These are phyloP conservation scores for Pitta sordida DNA, from an alignment of 2,113 vertebrate genomes.

Conservation along the genomic window DNA sequence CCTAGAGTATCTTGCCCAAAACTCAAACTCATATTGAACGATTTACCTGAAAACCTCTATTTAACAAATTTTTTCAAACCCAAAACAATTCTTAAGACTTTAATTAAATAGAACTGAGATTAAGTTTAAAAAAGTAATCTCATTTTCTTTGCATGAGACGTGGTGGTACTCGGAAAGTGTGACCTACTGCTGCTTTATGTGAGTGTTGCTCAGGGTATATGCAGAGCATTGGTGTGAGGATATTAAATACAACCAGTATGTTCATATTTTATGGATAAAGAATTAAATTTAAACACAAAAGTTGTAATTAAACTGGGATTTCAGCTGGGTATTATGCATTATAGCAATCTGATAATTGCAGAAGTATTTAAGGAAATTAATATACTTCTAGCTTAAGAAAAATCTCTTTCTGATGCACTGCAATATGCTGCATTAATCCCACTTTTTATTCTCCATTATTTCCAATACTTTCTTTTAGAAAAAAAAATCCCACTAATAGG, in stretches of 20 bases:
- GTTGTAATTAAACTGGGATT: conserved; percentile 6
- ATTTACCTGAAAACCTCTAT: conserved; percentile 40
- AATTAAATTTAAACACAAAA: conserved; percentile 18
- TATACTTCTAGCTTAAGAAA: neutral
- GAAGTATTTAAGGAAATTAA: neutral
- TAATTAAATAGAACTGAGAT: conserved; percentile 67
- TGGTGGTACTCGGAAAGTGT: conserved; percentile 26
- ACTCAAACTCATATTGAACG: conserved; percentile 37
- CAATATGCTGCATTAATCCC: neutral
- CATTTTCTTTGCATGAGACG: conserved; percentile 51
- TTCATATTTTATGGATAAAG: neutral
- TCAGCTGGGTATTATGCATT: neutral
- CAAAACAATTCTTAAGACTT: conserved; percentile 62
- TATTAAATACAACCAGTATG: conserved; percentile 19
- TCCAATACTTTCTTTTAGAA: neutral
- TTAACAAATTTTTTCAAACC: conserved; percentile 53
- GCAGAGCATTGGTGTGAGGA: neutral
- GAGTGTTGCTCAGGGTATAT: neutral
- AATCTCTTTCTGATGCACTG: neutral
- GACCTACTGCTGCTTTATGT: conserved; percentile 6
- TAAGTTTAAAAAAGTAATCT: conserved; percentile 65
- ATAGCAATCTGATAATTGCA: neutral
- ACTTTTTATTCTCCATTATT: neutral
- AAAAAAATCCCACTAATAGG: neutral
- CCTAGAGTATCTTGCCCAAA: conserved; percentile 43